Evolutionary conservation across 2,888 invertebrate genomes (phyloP), one percentile per base, ranked within the genome.

Genomic region (Pedicia rivosa): DNA sequence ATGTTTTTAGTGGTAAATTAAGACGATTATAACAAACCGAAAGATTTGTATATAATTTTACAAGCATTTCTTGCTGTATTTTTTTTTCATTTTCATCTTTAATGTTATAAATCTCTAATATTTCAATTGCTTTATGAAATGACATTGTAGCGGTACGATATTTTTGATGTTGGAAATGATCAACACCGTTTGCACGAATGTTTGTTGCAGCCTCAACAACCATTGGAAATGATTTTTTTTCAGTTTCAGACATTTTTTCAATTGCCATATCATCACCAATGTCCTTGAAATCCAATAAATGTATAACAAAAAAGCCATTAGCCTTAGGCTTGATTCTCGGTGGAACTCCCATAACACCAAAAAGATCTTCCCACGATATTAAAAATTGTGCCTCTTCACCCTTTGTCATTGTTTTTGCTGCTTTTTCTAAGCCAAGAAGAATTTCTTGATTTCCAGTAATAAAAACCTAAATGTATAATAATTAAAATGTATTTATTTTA

Each of bases 321-420:
- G 80, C 66, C 50, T 73, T 68, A 9, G 74, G 69, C 39, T 82
- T 86, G 36, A 92, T 77, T 40, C 84, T 66, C 0, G 84, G 84
- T 10, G 78, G 71, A 44, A 80, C 76, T 1, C 91, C 91, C 46
- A 75, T 47, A 46, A 68, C 65, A 2, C 80, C 81, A 57, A 73
- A 91, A 39, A 82, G 81, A 41, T 78, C 70, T 41, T 76, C 62
- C 34, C 81, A 75, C 5, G 74, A 67, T 16, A 91, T 66, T 1
- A 88, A 57, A 55, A 90, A 88, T 35, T 79, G 64, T 0, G 91
- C 67, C 41, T 74, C 65, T 60, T 92, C 92, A 29, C 73, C 74
- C n/a, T 76, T 70, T 46, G 67, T 60, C 91, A 92, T 91, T 1
- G 81, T 72, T 35, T 63, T 55, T 6, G 88, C 65, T 0, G 76